These are phyloP conservation scores for Epistrophella euchroma DNA, from an alignment of 2,888 invertebrate genomes.

Conservation along the genomic window DNA sequence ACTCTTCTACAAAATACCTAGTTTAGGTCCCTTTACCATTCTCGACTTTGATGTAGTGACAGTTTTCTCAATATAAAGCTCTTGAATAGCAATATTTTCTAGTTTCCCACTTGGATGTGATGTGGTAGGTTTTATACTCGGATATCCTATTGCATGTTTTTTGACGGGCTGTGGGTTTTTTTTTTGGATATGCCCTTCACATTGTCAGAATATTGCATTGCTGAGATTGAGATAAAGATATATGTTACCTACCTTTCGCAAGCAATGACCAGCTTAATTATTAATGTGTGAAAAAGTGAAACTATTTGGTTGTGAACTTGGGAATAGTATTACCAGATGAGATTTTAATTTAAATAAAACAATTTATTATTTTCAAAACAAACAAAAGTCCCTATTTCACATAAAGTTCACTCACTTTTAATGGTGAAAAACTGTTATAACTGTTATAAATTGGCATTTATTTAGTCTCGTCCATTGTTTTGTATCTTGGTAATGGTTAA, in stretches of 20 bases:
- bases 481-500: too few species aligned
- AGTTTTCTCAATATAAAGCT: slow-evolving; percentile 19
- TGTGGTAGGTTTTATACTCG: neutral
- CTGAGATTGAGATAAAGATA: neutral
- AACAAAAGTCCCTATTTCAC: too few species aligned
- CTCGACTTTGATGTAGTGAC: slow-evolving; percentile 18
- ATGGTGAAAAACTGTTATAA: too few species aligned
- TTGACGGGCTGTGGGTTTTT: neutral
- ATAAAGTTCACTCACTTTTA: too few species aligned
- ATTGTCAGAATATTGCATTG: slow-evolving; percentile 42
- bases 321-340: slow-evolving; percentile 22
- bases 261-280: slow-evolving; percentile 49
- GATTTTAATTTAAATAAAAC: neutral
- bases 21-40: neutral
- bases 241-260: neutral
- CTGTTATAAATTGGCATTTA: too few species aligned
- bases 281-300: neutral
- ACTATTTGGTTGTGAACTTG: neutral
- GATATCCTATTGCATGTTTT: slow-evolving; percentile 9
- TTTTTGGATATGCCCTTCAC: slow-evolving; percentile 41
- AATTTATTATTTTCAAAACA: neutral
- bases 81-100: slow-evolving; percentile 29
- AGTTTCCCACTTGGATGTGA: slow-evolving; percentile 31
- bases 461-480: too few species aligned
- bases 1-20: neutral